Evolutionary conservation across 2,113 vertebrate genomes (phyloP).

Genomic region (Acanthisitta chloris): DNA sequence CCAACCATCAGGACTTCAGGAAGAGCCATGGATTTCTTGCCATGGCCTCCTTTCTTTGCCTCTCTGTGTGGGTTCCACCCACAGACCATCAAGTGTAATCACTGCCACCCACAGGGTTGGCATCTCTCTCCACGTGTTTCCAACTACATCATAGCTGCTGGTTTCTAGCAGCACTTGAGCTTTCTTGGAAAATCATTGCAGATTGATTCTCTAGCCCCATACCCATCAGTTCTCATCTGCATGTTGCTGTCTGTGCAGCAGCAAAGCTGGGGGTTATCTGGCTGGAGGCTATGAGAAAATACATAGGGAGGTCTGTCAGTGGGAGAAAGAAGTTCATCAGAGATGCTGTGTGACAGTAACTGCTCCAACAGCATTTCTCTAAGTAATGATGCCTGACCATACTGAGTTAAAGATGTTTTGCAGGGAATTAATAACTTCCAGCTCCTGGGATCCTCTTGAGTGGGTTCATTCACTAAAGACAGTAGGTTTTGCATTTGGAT

Average conservation of each 20-base stretch:
- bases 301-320: not conserved
- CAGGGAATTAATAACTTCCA: not conserved
- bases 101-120: not conserved
- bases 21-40: not conserved
- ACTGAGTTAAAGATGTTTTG: not conserved
- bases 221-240: not conserved
- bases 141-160: not conserved
- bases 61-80: not conserved
- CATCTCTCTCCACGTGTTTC: not conserved
- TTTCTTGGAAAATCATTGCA: conserved; percentile 14
- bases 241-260: not conserved
- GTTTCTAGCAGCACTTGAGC: conserved; percentile 6
- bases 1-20: not conserved
- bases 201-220: not conserved
- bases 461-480: not conserved
- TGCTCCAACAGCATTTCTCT: not conserved
- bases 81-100: not conserved
- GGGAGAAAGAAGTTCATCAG: not conserved
- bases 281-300: not conserved
- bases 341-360: not conserved
- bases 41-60: not conserved
- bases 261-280: not conserved
- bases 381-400: not conserved
- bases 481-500: not conserved
- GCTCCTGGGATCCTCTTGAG: not conserved